phyloP scores from a whole-genome alignment of 2,888 invertebrate species.

The Parasteatoda lunata region DNA sequence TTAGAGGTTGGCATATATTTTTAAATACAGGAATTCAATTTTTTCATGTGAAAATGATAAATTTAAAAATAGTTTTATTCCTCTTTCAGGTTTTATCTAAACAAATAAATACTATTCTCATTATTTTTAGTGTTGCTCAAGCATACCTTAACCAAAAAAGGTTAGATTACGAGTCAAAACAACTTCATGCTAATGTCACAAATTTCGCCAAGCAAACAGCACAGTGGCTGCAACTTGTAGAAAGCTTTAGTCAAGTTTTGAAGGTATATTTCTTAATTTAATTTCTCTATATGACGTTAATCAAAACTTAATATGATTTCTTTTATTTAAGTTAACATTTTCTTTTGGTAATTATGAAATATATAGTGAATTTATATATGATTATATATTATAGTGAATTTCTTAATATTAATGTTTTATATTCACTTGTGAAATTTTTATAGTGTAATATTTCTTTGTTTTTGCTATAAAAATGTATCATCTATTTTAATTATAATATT shows the following conservation, averaged over 20 bases:
- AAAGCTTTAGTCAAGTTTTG: constrained; percentile 77
- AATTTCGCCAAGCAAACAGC: constrained; percentile 97
- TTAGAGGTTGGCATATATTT: neutral
- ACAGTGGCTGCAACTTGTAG: constrained; percentile 92
- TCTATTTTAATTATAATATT: too few species aligned
- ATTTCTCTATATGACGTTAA: too few species aligned
- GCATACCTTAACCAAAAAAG: constrained; percentile 99
- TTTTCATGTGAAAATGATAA: neutral
- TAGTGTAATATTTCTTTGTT: too few species aligned
- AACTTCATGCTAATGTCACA: constrained; percentile 92
- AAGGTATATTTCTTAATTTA: constrained; percentile 73
- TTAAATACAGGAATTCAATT: neutral
- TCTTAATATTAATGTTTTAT: too few species aligned
- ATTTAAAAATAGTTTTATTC: neutral
- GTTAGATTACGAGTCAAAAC: constrained; percentile 96
- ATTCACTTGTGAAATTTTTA: too few species aligned
- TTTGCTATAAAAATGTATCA: too few species aligned
- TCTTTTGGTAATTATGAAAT: too few species aligned
- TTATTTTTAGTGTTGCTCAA: constrained; percentile 88
- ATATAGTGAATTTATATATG: too few species aligned
- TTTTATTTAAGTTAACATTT: too few species aligned
- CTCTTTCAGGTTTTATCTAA: neutral
- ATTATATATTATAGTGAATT: too few species aligned
- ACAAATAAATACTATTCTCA: neutral
- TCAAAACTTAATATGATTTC: too few species aligned